Percentiles rank a stretch among this genome's conserved stretches.
These are phyloP conservation scores for Egretta garzetta DNA, from an alignment of 2,113 vertebrate species.

Conservation along the genomic window DNA sequence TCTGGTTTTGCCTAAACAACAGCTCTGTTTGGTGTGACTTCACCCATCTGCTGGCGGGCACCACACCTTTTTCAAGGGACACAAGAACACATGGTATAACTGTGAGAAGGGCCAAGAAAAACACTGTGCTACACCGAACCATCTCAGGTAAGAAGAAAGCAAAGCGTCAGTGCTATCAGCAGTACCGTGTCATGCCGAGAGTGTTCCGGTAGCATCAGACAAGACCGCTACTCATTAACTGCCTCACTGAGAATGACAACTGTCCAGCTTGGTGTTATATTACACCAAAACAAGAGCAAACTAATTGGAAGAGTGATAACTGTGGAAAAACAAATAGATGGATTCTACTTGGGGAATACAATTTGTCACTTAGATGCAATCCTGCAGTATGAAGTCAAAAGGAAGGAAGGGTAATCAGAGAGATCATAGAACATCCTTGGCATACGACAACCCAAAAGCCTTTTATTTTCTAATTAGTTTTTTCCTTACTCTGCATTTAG, in stretches of 20 bases:
- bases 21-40: neutral
- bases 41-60: neutral
- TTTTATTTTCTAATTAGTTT: neutral
- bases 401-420: neutral
- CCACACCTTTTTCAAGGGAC: neutral
- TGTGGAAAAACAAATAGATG: neutral
- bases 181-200: neutral
- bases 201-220: neutral
- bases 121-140: neutral
- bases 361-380: neutral
- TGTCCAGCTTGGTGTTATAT: neutral
- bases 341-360: neutral
- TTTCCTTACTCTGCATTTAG: neutral
- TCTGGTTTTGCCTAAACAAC: neutral
- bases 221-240: neutral
- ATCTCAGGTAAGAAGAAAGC: neutral
- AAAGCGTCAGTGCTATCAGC: neutral
- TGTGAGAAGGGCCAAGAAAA: neutral
- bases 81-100: neutral
- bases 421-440: neutral
- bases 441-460: neutral
- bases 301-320: neutral
- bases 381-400: neutral
- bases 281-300: neutral
- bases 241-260: neutral